phyloP scores from a whole-genome alignment of 1,140 invertebrate species.

The Anastatus disparis region DNA sequence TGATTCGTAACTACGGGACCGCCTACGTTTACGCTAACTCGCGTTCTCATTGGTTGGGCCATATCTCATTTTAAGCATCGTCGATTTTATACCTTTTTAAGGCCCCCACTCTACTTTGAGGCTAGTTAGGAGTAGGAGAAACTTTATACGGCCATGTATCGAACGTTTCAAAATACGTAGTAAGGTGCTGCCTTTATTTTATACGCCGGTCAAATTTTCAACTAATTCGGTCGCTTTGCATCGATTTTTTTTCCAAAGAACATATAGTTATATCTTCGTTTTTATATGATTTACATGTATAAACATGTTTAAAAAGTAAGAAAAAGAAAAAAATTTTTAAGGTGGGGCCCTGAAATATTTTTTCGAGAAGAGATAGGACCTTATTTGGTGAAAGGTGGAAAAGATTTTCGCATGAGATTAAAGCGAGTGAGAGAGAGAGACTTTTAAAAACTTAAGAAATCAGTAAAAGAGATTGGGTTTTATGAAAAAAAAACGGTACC shows the following conservation, averaged over 20 bases:
- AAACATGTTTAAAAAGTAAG: no score
- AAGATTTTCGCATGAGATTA: neutral
- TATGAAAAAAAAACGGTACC: no score
- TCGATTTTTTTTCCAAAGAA: slow-evolving; percentile 59
- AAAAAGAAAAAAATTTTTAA: no score
- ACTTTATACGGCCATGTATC: slow-evolving; percentile 4
- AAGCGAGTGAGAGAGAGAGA: neutral
- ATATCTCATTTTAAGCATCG: slow-evolving; percentile 62
- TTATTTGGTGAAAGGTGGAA: neutral
- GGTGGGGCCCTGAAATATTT: no score
- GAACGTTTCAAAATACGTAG: slow-evolving; percentile 52
- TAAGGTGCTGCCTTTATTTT: slow-evolving; percentile 61
- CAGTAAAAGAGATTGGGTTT: no score
- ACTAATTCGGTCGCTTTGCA: slow-evolving; percentile 52
- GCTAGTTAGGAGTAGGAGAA: no score
- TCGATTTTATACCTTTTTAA: no score
- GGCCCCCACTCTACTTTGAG: no score
- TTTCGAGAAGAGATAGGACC: no score
- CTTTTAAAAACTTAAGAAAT: no score
- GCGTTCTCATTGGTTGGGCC: slow-evolving; percentile 66
- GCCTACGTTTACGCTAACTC: slow-evolving; percentile 41
- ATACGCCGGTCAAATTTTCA: slow-evolving; percentile 46
- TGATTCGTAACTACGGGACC: slow-evolving; percentile 57
- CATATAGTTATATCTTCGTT: no score
- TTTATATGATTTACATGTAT: no score